phyloP scores from a whole-genome alignment of 2,113 vertebrate genomes.

The Bungarus multicinctus region DNA sequence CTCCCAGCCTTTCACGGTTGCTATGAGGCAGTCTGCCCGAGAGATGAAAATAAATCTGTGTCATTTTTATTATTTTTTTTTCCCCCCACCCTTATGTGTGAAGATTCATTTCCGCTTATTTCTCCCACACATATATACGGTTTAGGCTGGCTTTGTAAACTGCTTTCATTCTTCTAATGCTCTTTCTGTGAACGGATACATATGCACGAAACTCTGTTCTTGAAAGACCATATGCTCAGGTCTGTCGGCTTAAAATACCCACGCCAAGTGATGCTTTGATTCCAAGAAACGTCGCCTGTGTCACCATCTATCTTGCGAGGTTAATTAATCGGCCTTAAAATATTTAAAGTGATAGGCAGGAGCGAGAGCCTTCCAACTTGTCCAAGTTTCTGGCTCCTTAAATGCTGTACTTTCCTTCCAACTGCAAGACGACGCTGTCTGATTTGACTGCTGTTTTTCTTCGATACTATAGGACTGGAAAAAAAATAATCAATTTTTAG shows the following conservation, averaged over 20 bases:
- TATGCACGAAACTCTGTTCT: conserved; percentile 57
- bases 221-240: conserved; percentile 60
- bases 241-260: conserved; percentile 63
- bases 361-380: conserved; percentile 15
- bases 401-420: conserved; percentile 57
- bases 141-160: conserved; percentile 42
- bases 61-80: conserved; percentile 50
- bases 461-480: not conserved
- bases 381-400: not conserved
- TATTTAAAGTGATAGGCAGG: conserved; percentile 13
- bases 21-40: conserved; percentile 56
- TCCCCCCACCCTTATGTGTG: not conserved
- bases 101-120: conserved; percentile 54
- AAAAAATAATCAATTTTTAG: not conserved
- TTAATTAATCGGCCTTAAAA: conserved; percentile 70
- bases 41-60: conserved; percentile 63
- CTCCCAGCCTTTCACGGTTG: conserved; percentile 60
- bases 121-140: fast-evolving
- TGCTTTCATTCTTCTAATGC: conserved; percentile 33
- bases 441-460: not conserved
- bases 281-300: conserved; percentile 37
- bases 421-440: not conserved
- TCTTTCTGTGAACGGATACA: conserved; percentile 58
- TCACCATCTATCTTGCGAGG: conserved; percentile 56
- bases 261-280: conserved; percentile 56